These are phyloP conservation scores for Stylophora pistillata DNA, from an alignment of 64 coral and sea anemone species.

Conservation along the genomic window DNA sequence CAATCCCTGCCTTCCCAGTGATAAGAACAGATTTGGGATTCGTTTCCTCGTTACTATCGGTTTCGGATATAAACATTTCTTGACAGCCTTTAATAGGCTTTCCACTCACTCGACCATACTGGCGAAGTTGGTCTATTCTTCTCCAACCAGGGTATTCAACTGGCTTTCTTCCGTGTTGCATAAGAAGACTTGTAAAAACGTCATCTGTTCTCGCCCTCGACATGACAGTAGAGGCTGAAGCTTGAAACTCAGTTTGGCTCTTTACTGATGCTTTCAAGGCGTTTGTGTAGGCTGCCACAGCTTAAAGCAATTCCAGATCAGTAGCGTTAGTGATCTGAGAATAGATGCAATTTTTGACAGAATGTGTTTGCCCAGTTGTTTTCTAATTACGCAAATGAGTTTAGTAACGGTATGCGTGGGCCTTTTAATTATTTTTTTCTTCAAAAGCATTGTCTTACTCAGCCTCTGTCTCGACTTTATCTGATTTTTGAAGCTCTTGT, in stretches of 20 bases:
- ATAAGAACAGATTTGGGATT: not conserved
- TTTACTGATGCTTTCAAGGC: not conserved
- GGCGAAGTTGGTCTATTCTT: not conserved
- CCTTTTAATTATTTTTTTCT: too few species aligned
- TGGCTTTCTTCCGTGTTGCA: conserved; percentile 37
- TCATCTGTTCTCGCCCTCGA: conserved; percentile 22
- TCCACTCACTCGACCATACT: conserved; percentile 14
- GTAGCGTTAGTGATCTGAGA: too few species aligned
- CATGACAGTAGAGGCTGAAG: not conserved
- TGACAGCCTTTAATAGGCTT: not conserved
- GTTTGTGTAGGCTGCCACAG: too few species aligned
- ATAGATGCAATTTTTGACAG: too few species aligned
- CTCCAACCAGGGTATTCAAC: not conserved
- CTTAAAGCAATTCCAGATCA: too few species aligned
- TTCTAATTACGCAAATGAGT: too few species aligned
- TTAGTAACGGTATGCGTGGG: too few species aligned
- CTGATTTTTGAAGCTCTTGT: too few species aligned
- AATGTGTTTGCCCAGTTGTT: too few species aligned
- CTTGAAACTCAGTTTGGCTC: conserved; percentile 13
- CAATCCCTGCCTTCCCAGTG: conserved; percentile 26
- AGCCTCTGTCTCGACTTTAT: too few species aligned
- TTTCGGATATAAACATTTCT: not conserved
- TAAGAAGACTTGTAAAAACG: conserved; percentile 13
- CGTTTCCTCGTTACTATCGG: too few species aligned
- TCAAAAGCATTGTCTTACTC: too few species aligned